Evolutionary conservation across 2,797 vertebrate species (phyloP).

Genomic region (Cynodonichthys magdalenae): DNA sequence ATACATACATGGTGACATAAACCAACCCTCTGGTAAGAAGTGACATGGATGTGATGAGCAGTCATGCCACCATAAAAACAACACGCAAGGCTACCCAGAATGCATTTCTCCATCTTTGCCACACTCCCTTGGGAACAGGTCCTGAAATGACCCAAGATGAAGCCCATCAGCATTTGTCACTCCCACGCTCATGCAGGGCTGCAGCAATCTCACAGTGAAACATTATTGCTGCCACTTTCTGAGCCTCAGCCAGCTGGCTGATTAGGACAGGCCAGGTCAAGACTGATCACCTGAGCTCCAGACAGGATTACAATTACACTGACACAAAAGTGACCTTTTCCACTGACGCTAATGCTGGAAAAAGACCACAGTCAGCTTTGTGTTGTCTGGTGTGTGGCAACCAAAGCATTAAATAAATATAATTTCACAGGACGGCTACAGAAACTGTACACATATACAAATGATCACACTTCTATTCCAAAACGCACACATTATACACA

Average conservation of each 20-base stretch:
- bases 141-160: constrained; percentile 59
- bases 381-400: constrained; percentile 28
- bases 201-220: constrained; percentile 31
- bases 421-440: constrained; percentile 46
- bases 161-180: constrained; percentile 52
- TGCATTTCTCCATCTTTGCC: constrained; percentile 51
- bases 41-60: constrained; percentile 67
- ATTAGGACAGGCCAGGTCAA: constrained; percentile 48
- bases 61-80: constrained; percentile 58
- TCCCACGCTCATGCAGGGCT: constrained; percentile 28
- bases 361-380: constrained; percentile 25
- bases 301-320: constrained; percentile 48
- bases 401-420: constrained; percentile 36
- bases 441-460: constrained; percentile 56
- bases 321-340: constrained; percentile 64
- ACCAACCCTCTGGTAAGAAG: constrained; percentile 57
- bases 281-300: constrained; percentile 64
- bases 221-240: constrained; percentile 43
- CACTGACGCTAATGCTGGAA: constrained; percentile 39
- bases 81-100: constrained; percentile 65
- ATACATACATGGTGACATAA: constrained; percentile 56
- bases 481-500: constrained; percentile 58
- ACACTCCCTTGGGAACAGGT: constrained; percentile 33
- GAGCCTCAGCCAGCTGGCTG: constrained; percentile 39
- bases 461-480: constrained; percentile 43